Base-by-base conservation (phyloP, 2,888 invertebrate genomes). In the Romanomermis culicivorax region DNA sequence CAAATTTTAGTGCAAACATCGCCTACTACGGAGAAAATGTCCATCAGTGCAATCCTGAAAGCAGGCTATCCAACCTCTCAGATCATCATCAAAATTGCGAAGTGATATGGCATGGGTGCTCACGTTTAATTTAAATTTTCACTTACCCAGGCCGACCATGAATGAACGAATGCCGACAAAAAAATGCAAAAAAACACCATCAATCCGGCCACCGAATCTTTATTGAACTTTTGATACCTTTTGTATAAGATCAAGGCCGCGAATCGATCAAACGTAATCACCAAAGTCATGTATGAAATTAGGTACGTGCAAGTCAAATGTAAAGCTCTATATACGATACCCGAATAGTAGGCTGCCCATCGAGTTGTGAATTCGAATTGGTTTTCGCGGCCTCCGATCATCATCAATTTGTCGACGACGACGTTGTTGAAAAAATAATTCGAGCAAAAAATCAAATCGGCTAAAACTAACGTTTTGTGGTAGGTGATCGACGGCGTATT, bases 261-360 rank as follows among this genome's bases (percentile, higher is more conserved):
- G 47, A 45, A 45, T 23, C 47, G 47, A 23, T 45, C 47, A 7
- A 45, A 45, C 47, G 23, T 23, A 23, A 45, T 45, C 47, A 45
- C 47, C 24, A 45, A 7, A 11, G 47, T 45, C 14, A 23, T 45
- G 24, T 45, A 45, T 7, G 7, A 7, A 7, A 45, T 45, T 7
- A 45, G 7, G 24, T 45, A 45, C 17, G n/a, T 7, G 47, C 47
- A 45, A 7, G 36, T 36, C 7, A 36, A 11, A 17, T 36, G 36
- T 17, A 36, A 7, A 17, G 36, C 36, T 7, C 17, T 7, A 17
- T 36, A 36, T 7, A 36, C 36, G 36, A 36, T 36, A 17, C 36
- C 36, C 36, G 36, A 36, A 36, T 36, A 36, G 36, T 11, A 36
- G 11, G 36, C 36, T 7, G 36, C 36, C 36, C 36, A 36, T 11